phyloP scores from a whole-genome alignment of 2,797 vertebrate species.

The Falco naumanni region DNA sequence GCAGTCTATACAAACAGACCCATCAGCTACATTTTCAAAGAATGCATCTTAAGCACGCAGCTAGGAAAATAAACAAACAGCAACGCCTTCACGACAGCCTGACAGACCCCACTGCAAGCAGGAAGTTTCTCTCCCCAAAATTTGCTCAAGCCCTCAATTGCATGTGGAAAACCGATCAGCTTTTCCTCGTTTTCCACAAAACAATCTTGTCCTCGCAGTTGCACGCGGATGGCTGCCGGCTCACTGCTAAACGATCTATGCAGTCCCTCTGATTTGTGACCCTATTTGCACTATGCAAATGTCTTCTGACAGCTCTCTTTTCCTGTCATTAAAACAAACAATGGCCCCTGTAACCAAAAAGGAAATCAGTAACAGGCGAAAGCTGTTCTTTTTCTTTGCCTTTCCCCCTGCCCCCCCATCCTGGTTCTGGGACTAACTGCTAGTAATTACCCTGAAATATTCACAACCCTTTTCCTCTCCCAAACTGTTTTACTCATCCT shows the following conservation, averaged over 20 bases:
- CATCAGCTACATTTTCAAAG: slow-evolving; percentile 58
- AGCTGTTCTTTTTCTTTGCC: not conserved
- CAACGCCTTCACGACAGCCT: not conserved
- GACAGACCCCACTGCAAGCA: not conserved
- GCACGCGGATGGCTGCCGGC: not conserved
- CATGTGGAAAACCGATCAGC: slow-evolving; percentile 13
- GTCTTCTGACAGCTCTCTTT: slow-evolving; percentile 69
- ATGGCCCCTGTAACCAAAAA: slow-evolving; percentile 63
- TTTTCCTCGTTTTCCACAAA: slow-evolving; percentile 4
- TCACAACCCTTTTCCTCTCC: slow-evolving; percentile 30
- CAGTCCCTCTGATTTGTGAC: slow-evolving; percentile 60
- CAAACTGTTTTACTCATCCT: not conserved
- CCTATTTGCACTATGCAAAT: slow-evolving; percentile 70
- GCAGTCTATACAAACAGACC: slow-evolving; percentile 63
- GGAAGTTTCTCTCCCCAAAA: not conserved
- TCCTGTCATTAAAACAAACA: slow-evolving; percentile 73
- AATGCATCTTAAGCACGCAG: slow-evolving; percentile 46
- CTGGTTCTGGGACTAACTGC: slow-evolving; percentile 23
- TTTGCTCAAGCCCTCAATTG: not conserved
- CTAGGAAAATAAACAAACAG: slow-evolving; percentile 53
- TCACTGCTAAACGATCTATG: not conserved
- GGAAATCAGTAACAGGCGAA: slow-evolving; percentile 67
- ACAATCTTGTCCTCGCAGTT: not conserved
- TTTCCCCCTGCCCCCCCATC: no score
- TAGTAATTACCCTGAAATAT: slow-evolving; percentile 55